Conservation (phyloP, 2,113 vertebrate species). For the Progne subis region DNA sequence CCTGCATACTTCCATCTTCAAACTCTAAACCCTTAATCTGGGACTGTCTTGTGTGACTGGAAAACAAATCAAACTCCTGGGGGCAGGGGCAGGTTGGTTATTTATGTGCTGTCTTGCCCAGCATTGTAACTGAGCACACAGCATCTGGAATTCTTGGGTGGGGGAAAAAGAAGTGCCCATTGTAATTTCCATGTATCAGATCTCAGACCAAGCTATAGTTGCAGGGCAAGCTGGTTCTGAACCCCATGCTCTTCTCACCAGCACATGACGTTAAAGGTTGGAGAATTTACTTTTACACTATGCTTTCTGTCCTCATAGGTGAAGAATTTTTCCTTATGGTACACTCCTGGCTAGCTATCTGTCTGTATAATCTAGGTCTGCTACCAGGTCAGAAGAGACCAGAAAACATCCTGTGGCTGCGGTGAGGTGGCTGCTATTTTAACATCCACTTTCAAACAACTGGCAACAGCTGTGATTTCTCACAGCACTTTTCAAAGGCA, state of each 20-base stretch:
- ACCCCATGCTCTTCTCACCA: background rate
- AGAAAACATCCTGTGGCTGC: background rate
- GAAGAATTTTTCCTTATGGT: background rate
- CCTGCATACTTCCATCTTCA: background rate
- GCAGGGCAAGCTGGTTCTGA: background rate
- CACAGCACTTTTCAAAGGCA: background rate
- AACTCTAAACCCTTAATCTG: background rate
- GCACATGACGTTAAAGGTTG: accelerated
- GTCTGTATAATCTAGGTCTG: background rate
- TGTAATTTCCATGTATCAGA: background rate
- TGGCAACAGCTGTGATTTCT: background rate
- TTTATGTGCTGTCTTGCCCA: background rate
- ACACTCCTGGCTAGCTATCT: background rate
- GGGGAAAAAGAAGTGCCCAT: background rate
- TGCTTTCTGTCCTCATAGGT: background rate
- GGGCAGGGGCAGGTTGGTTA: background rate
- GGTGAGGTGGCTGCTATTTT: background rate
- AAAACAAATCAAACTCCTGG: background rate
- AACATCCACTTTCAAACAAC: background rate
- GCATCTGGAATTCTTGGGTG: background rate
- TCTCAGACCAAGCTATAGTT: background rate
- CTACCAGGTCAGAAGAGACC: background rate
- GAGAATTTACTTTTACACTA: background rate
- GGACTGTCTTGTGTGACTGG: background rate
- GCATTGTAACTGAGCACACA: background rate